Evolutionary conservation across 2,113 vertebrate species (phyloP).

Genomic region (Gambusia holbrooki): DNA sequence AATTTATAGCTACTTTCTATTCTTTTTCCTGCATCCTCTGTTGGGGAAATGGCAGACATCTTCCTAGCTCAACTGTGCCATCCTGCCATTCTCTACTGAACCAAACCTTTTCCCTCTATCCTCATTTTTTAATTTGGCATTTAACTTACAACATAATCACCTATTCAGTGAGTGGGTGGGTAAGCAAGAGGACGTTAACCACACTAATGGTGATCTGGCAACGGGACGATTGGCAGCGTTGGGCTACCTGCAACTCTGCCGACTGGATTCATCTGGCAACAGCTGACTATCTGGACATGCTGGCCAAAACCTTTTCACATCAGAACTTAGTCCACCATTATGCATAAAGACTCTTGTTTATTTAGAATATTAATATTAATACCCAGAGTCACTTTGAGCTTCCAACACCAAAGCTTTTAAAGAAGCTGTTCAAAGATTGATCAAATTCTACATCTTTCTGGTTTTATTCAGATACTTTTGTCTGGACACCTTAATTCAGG

Average conservation of each 20-base stretch:
- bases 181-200: conserved; percentile 26
- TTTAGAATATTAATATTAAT: not conserved
- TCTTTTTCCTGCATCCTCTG: not conserved
- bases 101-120: conserved; percentile 18
- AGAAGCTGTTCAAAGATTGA: not conserved
- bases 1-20: not conserved
- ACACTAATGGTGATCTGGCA: conserved; percentile 50
- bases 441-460: not conserved
- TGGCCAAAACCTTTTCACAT: conserved; percentile 23
- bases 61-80: not conserved
- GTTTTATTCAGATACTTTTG: conserved; percentile 27
- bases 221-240: conserved; percentile 30
- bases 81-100: conserved; percentile 19
- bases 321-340: conserved; percentile 7
- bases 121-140: conserved; percentile 23
- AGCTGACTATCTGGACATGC: conserved; percentile 63
- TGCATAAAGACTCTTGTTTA: conserved; percentile 13
- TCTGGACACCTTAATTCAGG: not conserved
- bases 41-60: not conserved
- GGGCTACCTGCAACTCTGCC: conserved; percentile 40
- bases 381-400: not conserved
- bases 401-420: not conserved
- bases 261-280: conserved; percentile 59
- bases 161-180: conserved; percentile 30
- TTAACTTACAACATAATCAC: conserved; percentile 31